Base-by-base conservation (phyloP, 2,888 invertebrate genomes). In the Barypeithes pellucidus region DNA sequence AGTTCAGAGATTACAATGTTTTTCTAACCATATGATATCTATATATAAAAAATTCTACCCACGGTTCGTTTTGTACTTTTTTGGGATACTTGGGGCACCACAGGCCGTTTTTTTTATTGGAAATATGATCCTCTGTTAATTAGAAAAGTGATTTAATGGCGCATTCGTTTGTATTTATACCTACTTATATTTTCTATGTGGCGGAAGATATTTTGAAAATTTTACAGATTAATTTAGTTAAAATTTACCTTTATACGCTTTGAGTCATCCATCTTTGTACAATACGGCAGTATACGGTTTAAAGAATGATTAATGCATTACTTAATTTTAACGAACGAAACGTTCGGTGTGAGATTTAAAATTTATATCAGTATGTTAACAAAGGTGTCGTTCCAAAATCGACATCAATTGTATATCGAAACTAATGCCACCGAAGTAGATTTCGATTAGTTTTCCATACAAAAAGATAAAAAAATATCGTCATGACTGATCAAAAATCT, bases 401-500 rank as follows among this genome's bases (percentile, higher is more conserved):
- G 2, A 59, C 22, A 59, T 18, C 59, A 54, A 20, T 33, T 36
- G 59, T 33, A 36, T 20, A 22, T 12, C 22, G 14, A 54, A 50
- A 60, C 12, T 60, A 52, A 65, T 60, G 41, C 72, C 50, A 71
- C 65, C 71, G 29, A 66, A 61, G 67, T 45, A 41, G 60, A 47
- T 63, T 62, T 65, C 50, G 71, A 43, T 54, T 65, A 57, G 59
- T 71, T 72, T 50, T 50, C 67, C 11, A 60, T 62, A 45, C 29
- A 62, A 63, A 70, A 63, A 63, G 60, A 39, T 47, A 14, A 43
- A 50, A 66, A 66, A 66, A 66, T 12, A 29, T 41, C 16, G 9
- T 33, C 2, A 54, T 74, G 74, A 74, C 67, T 65, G 16, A 45
- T 36, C 70, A 60, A 20, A 63, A 71, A 63, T 57, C 52, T 33